Conservation (phyloP, 2,113 vertebrate genomes). For the Notothenia rossii region DNA sequence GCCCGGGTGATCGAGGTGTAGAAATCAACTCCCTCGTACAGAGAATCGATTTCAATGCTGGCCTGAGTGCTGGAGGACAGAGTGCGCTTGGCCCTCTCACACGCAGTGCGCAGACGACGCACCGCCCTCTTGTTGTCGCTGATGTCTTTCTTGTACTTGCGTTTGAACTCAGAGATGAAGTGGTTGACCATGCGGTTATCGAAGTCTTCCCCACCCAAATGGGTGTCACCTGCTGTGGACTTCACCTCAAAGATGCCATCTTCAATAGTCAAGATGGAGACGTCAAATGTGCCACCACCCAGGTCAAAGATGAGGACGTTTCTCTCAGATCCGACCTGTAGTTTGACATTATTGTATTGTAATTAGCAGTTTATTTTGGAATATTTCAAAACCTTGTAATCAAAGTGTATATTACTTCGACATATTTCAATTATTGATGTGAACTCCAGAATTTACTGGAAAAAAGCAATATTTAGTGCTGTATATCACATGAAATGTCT, state of each 20-base stretch:
- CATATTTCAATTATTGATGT: neutral
- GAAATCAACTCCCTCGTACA: conserved; percentile 93
- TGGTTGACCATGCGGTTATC: conserved; percentile 85
- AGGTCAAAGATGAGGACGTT: conserved; percentile 94
- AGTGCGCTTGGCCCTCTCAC: conserved; percentile 84
- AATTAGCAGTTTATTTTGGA: neutral
- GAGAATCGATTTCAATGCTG: conserved; percentile 88
- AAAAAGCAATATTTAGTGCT: neutral
- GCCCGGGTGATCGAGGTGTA: conserved; percentile 96
- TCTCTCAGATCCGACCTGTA: conserved; percentile 84
- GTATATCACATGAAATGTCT: neutral
- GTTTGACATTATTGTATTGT: neutral
- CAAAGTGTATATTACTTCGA: neutral
- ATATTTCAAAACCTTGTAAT: too few relatives aligned
- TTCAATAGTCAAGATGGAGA: conserved; percentile 82
- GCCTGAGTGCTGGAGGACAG: conserved; percentile 85
- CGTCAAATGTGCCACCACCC: conserved; percentile 93
- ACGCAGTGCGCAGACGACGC: conserved; percentile 82
- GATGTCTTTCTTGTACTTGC: conserved; percentile 85
- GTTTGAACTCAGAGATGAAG: conserved; percentile 84
- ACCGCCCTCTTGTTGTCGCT: conserved; percentile 83
- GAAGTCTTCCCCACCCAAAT: conserved; percentile 84
- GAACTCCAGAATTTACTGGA: too few relatives aligned
- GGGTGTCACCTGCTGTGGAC: conserved; percentile 84
- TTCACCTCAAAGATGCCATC: conserved; percentile 85